phyloP scores from a whole-genome alignment of 2,797 vertebrate genomes.

The Pangasius djambal region DNA sequence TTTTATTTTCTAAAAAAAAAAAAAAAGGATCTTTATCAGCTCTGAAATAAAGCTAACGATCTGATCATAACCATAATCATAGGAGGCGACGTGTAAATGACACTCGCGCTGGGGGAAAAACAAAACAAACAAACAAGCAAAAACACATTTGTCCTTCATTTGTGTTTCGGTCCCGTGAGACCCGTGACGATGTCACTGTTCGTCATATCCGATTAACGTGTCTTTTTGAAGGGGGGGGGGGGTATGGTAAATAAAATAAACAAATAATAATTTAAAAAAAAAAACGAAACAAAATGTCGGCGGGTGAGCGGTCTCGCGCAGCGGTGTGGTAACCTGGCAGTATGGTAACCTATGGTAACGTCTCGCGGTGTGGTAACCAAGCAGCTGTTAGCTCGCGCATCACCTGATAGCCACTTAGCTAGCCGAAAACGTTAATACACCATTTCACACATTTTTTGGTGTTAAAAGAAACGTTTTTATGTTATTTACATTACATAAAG shows the following conservation, averaged over 20 bases:
- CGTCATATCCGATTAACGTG: conserved; percentile 45
- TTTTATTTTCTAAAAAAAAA: not conserved
- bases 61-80: not conserved
- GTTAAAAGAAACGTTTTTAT: conserved; percentile 7
- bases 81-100: not conserved
- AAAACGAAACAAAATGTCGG: conserved; percentile 20
- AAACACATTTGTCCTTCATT: conserved; percentile 24
- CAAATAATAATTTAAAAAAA: not conserved
- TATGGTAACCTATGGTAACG: conserved; percentile 39
- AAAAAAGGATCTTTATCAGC: not conserved
- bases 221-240: not conserved
- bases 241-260: not conserved
- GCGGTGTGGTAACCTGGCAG: conserved; percentile 56
- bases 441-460: conserved; percentile 30
- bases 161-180: conserved; percentile 31
- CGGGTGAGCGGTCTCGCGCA: not conserved
- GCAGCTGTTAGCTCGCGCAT: conserved; percentile 60
- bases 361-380: conserved; percentile 25
- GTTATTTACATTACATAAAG: not conserved
- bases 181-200: conserved; percentile 31
- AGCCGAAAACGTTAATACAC: conserved; percentile 19
- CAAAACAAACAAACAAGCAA: not conserved
- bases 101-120: not conserved
- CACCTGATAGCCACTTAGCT: conserved; percentile 60
- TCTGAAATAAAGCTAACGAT: not conserved